Percentiles rank a stretch among this genome's conserved stretches.
These are phyloP conservation scores for Trachymyrmex cornetzi DNA, from an alignment of 1,140 invertebrate species.

Conservation along the genomic window DNA sequence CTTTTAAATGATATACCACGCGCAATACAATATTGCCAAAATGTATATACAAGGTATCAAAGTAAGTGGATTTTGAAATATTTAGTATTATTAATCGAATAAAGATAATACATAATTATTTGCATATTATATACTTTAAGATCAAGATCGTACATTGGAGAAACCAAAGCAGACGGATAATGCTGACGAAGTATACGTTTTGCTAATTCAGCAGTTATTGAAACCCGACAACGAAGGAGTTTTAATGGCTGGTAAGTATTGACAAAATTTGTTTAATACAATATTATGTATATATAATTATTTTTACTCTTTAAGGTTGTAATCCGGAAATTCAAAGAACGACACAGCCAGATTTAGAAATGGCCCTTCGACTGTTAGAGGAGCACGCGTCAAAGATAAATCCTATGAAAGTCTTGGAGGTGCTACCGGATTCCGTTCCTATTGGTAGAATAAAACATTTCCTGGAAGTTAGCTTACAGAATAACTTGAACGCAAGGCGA, in stretches of 20 bases:
- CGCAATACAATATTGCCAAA: constrained; percentile 95
- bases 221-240: constrained; percentile 87
- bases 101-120: constrained; percentile 12
- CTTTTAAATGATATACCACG: constrained; percentile 92
- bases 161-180: constrained; percentile 84
- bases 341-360: constrained; percentile 91
- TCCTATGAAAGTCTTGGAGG: constrained; percentile 91
- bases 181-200: constrained; percentile 89
- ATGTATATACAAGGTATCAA: constrained; percentile 87
- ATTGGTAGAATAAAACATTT: constrained; percentile 92
- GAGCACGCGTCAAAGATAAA: constrained; percentile 94
- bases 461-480: constrained; percentile 92
- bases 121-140: constrained; percentile 62
- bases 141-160: constrained; percentile 76
- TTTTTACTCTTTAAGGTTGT: constrained; percentile 85
- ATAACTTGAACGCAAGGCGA: constrained; percentile 90
- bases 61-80: constrained; percentile 75
- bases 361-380: constrained; percentile 93
- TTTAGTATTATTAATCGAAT: neutral
- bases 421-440: constrained; percentile 92
- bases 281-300: neutral
- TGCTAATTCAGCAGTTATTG: constrained; percentile 89
- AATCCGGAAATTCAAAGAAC: constrained; percentile 86
- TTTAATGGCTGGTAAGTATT: constrained; percentile 82
- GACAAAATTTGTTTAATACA: neutral